These are phyloP conservation scores for Ephialtes manifestator DNA, from an alignment of 2,888 invertebrate species.

Conservation along the genomic window DNA sequence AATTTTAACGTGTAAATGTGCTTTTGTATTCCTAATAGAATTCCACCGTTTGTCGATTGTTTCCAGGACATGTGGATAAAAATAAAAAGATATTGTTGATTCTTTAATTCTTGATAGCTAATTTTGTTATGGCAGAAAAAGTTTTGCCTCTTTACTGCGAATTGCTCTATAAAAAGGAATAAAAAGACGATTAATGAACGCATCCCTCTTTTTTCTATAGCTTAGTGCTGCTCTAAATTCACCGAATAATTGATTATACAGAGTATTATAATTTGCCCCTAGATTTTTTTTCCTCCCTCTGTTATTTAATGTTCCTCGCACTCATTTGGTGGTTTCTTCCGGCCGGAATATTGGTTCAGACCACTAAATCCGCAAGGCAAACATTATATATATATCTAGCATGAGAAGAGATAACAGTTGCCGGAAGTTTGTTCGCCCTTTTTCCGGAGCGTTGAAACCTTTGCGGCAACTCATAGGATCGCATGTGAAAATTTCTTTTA, in stretches of 20 bases:
- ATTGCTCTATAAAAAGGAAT: not conserved
- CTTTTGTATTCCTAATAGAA: too few relatives aligned
- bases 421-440: constrained; percentile 1
- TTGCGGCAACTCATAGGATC: not conserved
- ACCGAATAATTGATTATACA: not conserved
- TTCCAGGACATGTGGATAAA: too few relatives aligned
- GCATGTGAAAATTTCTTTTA: constrained; percentile 21
- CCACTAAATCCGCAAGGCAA: not conserved
- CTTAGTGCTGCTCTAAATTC: not conserved
- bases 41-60: too few relatives aligned
- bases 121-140: too few relatives aligned
- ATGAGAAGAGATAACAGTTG: not conserved
- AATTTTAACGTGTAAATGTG: too few relatives aligned
- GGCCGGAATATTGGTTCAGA: not conserved
- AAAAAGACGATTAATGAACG: not conserved
- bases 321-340: not conserved
- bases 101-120: too few relatives aligned
- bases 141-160: too few relatives aligned
- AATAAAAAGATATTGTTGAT: too few relatives aligned
- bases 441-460: constrained; percentile 4
- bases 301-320: not conserved
- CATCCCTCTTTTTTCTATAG: not conserved
- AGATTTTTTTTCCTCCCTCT: not conserved
- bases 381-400: not conserved
- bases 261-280: not conserved